phyloP scores from a whole-genome alignment of 1,140 invertebrate genomes.

The Neodiprion virginianus region DNA sequence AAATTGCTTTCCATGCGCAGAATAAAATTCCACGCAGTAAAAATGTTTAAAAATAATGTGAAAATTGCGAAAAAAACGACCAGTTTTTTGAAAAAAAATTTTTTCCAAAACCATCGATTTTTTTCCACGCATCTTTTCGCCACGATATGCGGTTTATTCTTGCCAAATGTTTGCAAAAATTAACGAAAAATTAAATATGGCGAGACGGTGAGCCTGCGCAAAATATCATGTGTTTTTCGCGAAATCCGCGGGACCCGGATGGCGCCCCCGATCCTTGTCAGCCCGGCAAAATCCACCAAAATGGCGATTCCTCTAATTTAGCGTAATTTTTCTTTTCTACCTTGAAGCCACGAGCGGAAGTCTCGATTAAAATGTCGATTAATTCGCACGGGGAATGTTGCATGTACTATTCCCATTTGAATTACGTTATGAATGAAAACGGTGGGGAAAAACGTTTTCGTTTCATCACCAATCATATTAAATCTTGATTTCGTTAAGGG shows the following conservation, averaged over 20 bases:
- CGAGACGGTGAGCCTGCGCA: constrained; percentile 28
- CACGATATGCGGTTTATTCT: neutral
- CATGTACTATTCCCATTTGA: no score
- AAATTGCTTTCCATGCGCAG: constrained; percentile 65
- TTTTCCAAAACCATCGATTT: neutral
- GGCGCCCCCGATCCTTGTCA: neutral
- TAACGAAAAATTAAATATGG: constrained; percentile 58
- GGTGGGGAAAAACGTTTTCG: no score
- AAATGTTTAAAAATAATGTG: neutral
- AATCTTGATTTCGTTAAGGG: no score
- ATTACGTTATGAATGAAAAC: no score
- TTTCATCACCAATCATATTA: no score
- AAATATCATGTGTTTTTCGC: neutral
- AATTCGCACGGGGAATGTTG: no score
- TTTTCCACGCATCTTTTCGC: neutral
- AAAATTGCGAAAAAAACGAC: neutral
- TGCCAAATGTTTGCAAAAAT: constrained; percentile 36
- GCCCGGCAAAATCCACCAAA: constrained; percentile 1
- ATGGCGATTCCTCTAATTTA: neutral
- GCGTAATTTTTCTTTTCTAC: no score
- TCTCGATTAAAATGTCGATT: no score
- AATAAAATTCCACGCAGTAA: constrained; percentile 59
- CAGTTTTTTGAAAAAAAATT: neutral
- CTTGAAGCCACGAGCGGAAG: no score
- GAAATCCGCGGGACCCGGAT: neutral